Evolutionary conservation across 64 coral and sea anemone species (phyloP).

Genomic region (Dendronephthya gigantea): DNA sequence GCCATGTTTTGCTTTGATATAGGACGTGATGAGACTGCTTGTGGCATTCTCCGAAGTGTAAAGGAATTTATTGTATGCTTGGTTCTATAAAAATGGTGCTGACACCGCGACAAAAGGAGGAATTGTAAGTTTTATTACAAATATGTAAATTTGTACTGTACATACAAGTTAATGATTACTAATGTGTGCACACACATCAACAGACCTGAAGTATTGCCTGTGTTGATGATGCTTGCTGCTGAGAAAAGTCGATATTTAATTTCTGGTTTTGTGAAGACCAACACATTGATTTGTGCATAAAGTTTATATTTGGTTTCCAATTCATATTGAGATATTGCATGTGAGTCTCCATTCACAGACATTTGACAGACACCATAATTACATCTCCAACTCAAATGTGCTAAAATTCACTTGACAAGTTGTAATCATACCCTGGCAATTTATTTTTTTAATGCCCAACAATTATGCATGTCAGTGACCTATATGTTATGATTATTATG

Average conservation of each 20-base stretch:
- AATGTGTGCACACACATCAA: conserved; percentile 21
- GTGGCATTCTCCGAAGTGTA: background rate
- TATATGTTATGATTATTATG: too few species aligned
- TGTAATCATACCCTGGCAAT: too few species aligned
- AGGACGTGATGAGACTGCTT: background rate
- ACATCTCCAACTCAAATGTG: background rate
- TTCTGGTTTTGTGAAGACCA: too few species aligned
- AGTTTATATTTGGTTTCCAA: too few species aligned
- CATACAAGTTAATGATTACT: background rate
- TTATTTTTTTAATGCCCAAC: too few species aligned
- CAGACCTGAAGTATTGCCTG: background rate
- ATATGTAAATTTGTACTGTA: background rate
- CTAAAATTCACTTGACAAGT: too few species aligned
- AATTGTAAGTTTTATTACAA: conserved; percentile 73
- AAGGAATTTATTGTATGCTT: conserved; percentile 8
- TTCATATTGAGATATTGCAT: too few species aligned
- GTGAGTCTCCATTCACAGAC: background rate
- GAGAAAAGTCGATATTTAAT: background rate
- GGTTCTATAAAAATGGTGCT: conserved; percentile 63
- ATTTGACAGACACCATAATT: background rate
- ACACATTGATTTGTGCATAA: too few species aligned
- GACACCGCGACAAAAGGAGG: conserved; percentile 90
- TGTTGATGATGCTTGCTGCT: background rate
- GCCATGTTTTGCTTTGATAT: background rate
- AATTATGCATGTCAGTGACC: too few species aligned